These are phyloP conservation scores for Ectropis grisescens DNA, from an alignment of 1,140 invertebrate species.

Conservation along the genomic window DNA sequence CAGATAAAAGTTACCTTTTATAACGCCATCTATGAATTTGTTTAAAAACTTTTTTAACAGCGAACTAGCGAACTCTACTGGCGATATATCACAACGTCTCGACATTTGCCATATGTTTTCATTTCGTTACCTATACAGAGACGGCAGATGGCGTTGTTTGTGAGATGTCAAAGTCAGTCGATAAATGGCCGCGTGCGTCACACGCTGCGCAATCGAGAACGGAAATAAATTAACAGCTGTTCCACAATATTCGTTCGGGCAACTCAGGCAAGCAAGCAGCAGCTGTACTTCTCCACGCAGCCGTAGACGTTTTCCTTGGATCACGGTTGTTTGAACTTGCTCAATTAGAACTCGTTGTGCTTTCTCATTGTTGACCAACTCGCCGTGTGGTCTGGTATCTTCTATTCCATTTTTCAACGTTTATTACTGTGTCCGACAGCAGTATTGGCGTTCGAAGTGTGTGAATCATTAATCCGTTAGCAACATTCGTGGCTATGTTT, in stretches of 20 bases:
- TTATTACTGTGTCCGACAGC: slow-evolving; percentile 26
- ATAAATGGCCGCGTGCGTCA: no score
- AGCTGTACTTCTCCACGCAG: slow-evolving; percentile 44
- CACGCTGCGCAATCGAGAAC: no score
- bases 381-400: slow-evolving; percentile 28
- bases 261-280: slow-evolving; percentile 41
- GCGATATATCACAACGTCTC: no score
- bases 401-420: slow-evolving; percentile 31
- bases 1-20: no score
- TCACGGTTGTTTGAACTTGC: slow-evolving; percentile 47
- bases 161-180: no score
- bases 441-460: slow-evolving; percentile 37
- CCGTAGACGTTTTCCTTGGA: slow-evolving; percentile 55
- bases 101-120: no score
- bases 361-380: slow-evolving; percentile 45
- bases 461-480: slow-evolving; percentile 42
- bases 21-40: no score
- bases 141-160: no score
- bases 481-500: slow-evolving; percentile 54
- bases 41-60: no score
- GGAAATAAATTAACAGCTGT: slow-evolving; percentile 69
- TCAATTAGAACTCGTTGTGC: slow-evolving; percentile 6
- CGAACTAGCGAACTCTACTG: no score
- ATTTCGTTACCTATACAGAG: no score
- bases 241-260: slow-evolving; percentile 66